These are phyloP conservation scores for Elanoides forficatus DNA, from an alignment of 2,113 vertebrate species.

Conservation along the genomic window DNA sequence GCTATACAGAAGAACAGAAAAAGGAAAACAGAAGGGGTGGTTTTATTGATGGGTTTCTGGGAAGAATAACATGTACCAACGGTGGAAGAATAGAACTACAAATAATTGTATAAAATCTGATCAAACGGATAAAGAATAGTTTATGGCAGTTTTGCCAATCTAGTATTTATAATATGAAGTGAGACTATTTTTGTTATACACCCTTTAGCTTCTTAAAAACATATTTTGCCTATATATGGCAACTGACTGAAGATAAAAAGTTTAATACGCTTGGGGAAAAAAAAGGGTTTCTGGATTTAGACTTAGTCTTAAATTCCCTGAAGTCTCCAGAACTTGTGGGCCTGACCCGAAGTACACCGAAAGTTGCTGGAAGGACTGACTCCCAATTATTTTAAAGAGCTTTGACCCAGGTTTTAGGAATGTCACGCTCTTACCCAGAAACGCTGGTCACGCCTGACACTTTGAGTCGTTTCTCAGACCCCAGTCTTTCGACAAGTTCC, in stretches of 20 bases:
- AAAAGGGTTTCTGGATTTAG: not conserved
- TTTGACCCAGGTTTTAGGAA: not conserved
- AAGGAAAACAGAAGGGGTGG: not conserved
- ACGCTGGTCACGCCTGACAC: accelerated
- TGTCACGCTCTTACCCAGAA: accelerated
- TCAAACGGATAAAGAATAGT: not conserved
- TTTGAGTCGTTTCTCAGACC: too few relatives aligned
- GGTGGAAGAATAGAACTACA: not conserved
- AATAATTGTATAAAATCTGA: not conserved
- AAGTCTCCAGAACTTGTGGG: not conserved
- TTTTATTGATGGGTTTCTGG: not conserved
- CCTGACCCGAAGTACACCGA: not conserved
- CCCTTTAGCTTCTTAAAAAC: not conserved
- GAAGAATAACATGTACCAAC: not conserved
- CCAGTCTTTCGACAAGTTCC: not conserved
- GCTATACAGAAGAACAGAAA: not conserved
- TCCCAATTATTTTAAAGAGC: not conserved
- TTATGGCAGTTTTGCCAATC: not conserved
- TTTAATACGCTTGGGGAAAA: not conserved
- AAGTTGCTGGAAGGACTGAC: not conserved
- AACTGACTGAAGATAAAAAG: not conserved
- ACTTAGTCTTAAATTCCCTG: not conserved
- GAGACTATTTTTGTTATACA: not conserved
- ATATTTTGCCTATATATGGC: not conserved
- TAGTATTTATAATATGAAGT: not conserved